These are phyloP conservation scores for Apostichopus californicus DNA, from an alignment of 35 echinoderm and acorn worm species.

Conservation along the genomic window DNA sequence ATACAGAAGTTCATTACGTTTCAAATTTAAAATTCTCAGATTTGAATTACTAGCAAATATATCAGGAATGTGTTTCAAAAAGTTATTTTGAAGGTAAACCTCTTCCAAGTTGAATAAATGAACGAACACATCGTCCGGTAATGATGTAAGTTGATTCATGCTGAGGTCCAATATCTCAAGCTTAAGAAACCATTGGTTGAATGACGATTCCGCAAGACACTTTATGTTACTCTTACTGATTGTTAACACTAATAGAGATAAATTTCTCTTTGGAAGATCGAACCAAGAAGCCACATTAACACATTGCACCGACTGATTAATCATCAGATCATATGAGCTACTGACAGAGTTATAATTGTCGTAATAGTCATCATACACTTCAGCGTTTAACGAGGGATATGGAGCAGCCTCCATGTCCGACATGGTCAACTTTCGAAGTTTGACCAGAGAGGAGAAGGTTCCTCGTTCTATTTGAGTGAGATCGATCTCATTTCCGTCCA, in stretches of 20 bases:
- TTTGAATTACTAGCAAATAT: not conserved
- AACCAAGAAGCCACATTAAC: slow-evolving; percentile 32
- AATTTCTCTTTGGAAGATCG: not conserved
- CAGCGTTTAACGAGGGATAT: too few species aligned
- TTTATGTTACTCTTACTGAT: not conserved
- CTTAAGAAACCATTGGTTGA: slow-evolving; percentile 19
- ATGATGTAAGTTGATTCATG: not conserved
- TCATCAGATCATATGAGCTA: not conserved
- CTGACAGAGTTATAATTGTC: not conserved
- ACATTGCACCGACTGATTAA: not conserved
- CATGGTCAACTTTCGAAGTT: slow-evolving; percentile 25
- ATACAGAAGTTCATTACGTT: slow-evolving; percentile 3
- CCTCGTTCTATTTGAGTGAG: not conserved
- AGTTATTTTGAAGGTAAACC: not conserved
- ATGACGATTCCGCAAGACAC: not conserved
- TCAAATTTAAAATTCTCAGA: slow-evolving; percentile 12
- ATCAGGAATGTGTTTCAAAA: slow-evolving; percentile 14
- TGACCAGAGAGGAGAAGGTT: not conserved
- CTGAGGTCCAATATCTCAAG: slow-evolving; percentile 7
- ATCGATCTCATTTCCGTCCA: slow-evolving; percentile 15
- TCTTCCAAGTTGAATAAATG: not conserved
- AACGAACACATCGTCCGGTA: not conserved
- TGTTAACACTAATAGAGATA: not conserved
- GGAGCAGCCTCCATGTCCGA: not conserved
- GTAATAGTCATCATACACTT: not conserved